Base-by-base conservation (phyloP, 2,888 invertebrate genomes). In the Lasioglossum leucozonium region DNA sequence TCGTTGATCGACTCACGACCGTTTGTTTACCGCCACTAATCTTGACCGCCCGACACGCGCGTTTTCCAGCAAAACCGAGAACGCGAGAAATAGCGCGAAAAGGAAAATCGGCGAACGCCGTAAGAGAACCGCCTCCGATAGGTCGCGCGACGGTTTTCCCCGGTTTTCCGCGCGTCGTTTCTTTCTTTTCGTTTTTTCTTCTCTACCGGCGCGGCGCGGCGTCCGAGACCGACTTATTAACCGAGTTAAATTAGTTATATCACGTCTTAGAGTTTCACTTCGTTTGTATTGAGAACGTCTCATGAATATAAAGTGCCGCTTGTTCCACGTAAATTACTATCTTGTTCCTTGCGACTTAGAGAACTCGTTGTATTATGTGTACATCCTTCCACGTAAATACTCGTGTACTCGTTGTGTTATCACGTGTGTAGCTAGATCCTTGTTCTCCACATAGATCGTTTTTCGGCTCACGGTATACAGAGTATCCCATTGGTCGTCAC, bases 11-110 rank as follows among this genome's bases (percentile, higher is more conserved):
- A 86, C 76, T 88, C 85, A 83, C 82, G 84, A 79, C 84, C 88
- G 55, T 76, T 84, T 85, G 84, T 86, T 86, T 71, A 82, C 82
- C 84, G 84, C 82, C 82, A 87, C 91, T 90, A 89, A 91, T 90
- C 82, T 81, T 77, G 26, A 65, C 47, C 73, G 67, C n/a, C 65
- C 51, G 51, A 51, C 22, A 51, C 47, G 47, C 72, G 58, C 62
- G 69, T 77, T 71, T 47, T 16, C 26, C 30, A 34, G 18, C 2
- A 65, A 30, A 30, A 65, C 16, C 8, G 8, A 65, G 34, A 18
- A 62, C 30, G 5, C 13, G n/a, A n/a, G n/a, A 58, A 58, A 26
- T 30, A 42, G 73, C 37, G 26, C 26, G 26, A 30, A 62, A 34
- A 30, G 18, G 18, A 30, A 18, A 30, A 30, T 30, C 73, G 65